These are phyloP conservation scores for Papilio glaucus DNA, from an alignment of 1,140 invertebrate genomes.

Conservation along the genomic window DNA sequence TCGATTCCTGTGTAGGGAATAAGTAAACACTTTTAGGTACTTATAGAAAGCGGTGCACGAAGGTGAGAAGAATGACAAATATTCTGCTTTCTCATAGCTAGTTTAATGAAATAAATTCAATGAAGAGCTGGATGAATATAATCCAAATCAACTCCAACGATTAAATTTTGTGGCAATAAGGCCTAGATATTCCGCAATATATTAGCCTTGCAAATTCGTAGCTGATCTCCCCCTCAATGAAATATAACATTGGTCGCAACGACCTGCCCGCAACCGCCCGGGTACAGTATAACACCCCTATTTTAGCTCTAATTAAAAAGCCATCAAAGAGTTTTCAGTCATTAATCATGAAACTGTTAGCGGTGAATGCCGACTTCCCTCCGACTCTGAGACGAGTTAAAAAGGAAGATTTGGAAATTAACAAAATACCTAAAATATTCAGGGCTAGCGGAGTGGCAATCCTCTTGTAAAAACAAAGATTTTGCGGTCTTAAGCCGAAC, in stretches of 20 bases:
- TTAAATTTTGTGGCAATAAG: slow-evolving; percentile 77
- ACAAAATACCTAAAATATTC: slow-evolving; percentile 80
- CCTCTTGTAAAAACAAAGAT: slow-evolving; percentile 72
- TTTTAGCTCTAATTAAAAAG: slow-evolving; percentile 83
- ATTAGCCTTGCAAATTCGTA: slow-evolving; percentile 82
- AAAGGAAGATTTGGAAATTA: slow-evolving; percentile 79
- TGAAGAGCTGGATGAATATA: slow-evolving; percentile 60
- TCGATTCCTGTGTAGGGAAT: slow-evolving; percentile 74
- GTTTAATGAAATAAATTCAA: slow-evolving; percentile 49
- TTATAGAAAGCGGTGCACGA: slow-evolving; percentile 58
- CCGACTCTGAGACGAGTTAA: slow-evolving; percentile 69
- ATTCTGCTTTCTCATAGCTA: slow-evolving; percentile 57
- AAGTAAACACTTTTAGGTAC: slow-evolving; percentile 70
- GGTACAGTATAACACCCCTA: slow-evolving; percentile 75
- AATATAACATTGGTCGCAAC: slow-evolving; percentile 74
- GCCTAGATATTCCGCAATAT: slow-evolving; percentile 79
- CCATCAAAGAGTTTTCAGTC: slow-evolving; percentile 83
- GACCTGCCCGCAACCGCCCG: slow-evolving; percentile 61
- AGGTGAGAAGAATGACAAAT: slow-evolving; percentile 66
- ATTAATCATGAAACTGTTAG: slow-evolving; percentile 83
- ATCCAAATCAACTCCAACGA: slow-evolving; percentile 64
- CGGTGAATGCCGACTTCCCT: slow-evolving; percentile 78
- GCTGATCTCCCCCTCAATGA: slow-evolving; percentile 70
- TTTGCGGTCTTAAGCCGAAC: slow-evolving; percentile 66
- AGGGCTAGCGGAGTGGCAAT: slow-evolving; percentile 76